A percentile compares a stretch with the other conserved stretches of the same genome.
Evolutionary conservation across 2,888 invertebrate species (phyloP).

Genomic region (Dolichomitus sp.): DNA sequence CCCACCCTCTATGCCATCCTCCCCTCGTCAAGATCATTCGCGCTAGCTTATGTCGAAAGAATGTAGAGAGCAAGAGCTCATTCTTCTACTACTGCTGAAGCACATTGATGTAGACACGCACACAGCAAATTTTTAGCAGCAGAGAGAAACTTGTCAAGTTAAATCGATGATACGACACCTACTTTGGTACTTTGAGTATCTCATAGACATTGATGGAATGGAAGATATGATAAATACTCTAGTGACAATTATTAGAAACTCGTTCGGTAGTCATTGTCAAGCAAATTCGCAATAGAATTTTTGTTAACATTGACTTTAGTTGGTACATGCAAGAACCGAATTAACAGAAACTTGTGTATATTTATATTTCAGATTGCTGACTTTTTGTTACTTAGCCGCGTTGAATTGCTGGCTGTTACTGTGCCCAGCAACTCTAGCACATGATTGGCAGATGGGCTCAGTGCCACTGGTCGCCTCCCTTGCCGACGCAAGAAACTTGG

Average conservation of each 20-base stretch:
- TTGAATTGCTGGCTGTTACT: conserved; percentile 95
- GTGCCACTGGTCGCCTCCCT: conserved; percentile 92
- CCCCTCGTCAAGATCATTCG: conserved; percentile 29
- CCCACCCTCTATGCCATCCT: neutral
- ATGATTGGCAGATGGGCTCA: conserved; percentile 97
- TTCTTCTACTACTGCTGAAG: conserved; percentile 63
- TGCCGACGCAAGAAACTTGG: conserved; percentile 91
- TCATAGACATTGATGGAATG: neutral
- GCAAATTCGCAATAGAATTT: neutral
- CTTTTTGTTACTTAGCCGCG: conserved; percentile 93
- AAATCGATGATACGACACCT: neutral
- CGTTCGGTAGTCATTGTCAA: neutral
- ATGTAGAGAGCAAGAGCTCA: conserved; percentile 64
- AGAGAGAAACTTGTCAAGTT: neutral
- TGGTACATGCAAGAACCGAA: neutral
- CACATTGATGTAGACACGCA: conserved; percentile 57
- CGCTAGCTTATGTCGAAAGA: conserved; percentile 62
- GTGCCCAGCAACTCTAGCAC: conserved; percentile 92
- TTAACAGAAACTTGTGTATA: conserved; percentile 43
- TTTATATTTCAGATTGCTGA: conserved; percentile 90
- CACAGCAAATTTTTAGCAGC: conserved; percentile 8
- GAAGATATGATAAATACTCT: neutral
- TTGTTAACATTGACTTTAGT: neutral
- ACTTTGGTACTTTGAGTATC: neutral
- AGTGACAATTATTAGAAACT: neutral